Base-by-base conservation (phyloP, 2,113 vertebrate species). In the Brienomyrus longianalis region DNA sequence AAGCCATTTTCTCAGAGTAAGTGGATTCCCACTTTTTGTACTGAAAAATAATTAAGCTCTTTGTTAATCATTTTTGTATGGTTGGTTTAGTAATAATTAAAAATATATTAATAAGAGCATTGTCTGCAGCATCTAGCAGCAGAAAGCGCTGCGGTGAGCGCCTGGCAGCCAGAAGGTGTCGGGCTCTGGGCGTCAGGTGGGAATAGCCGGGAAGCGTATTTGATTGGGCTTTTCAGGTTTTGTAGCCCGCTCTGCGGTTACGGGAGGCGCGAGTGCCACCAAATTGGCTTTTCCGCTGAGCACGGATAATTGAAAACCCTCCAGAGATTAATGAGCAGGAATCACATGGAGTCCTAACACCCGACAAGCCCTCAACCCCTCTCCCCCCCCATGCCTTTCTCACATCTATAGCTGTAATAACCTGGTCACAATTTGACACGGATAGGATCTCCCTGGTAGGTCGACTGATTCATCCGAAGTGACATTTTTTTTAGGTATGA, bases 251-350 rank as follows among this genome's bases (percentile, higher is more conserved):
- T 2, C 48, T 3, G 23, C 3, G 10, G n/a, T 23, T 86, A n/a
- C 39, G 13, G 83, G 50, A 31, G 45, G 21, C 21, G 23, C 21
- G 31, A 54, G 51, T 3, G 13, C 27, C n/a, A 35, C 27, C 51
- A 21, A 52, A 52, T 51, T 86, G n/a, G 51, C 51, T 54, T 54
- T 54, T 54, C 50, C 31, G 19, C 83, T 48, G 83, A 84, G 83
- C 83, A 5, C 23, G 83, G 21, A 45, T 84, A 47, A 84, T 84
- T 15, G 48, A 35, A 87, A 87, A 35, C 27, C n/a, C 19, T 87
- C 83, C 50, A 87, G 51, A 87, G 85, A 87, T 35, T 54, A 87
- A 87, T 87, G 85, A 54, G 85, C 50, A 54, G 85, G 31, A 87
- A 54, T 87, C 43, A 84, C 19, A 48, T 84, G 83, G 39, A 48